Evolutionary conservation across 2,113 vertebrate genomes (phyloP).

Genomic region (Lutjanus erythropterus): DNA sequence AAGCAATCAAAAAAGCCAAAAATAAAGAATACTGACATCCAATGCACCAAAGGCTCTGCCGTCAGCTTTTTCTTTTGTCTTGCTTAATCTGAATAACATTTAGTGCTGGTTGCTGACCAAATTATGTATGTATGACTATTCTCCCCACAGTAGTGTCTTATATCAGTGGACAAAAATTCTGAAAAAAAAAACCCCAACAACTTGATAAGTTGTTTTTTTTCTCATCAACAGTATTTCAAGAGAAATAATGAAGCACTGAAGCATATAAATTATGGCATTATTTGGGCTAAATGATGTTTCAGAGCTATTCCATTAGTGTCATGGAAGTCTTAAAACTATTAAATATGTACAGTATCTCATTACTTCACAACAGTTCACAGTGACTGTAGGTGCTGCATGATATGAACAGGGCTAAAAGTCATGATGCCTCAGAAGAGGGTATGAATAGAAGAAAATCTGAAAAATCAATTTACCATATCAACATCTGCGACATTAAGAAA

Average conservation of each 20-base stretch:
- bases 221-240: neutral
- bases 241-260: neutral
- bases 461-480: neutral
- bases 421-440: neutral
- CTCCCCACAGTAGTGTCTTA: neutral
- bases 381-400: neutral
- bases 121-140: neutral
- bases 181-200: too few relatives aligned
- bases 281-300: neutral
- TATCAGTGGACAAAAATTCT: too few relatives aligned
- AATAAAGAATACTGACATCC: slow-evolving; percentile 46
- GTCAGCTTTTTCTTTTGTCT: neutral
- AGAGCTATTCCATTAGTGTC: neutral
- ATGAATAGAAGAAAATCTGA: neutral
- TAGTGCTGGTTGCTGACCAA: neutral
- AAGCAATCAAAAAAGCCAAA: slow-evolving; percentile 41
- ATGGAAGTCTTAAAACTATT: neutral
- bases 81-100: neutral
- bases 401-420: neutral
- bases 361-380: neutral
- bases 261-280: neutral
- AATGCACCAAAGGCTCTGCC: neutral
- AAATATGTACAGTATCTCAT: neutral
- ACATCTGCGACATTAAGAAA: neutral
- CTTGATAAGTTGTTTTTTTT: neutral